phyloP scores from a whole-genome alignment of 2,888 invertebrate genomes.

The Pterostichus madidus region DNA sequence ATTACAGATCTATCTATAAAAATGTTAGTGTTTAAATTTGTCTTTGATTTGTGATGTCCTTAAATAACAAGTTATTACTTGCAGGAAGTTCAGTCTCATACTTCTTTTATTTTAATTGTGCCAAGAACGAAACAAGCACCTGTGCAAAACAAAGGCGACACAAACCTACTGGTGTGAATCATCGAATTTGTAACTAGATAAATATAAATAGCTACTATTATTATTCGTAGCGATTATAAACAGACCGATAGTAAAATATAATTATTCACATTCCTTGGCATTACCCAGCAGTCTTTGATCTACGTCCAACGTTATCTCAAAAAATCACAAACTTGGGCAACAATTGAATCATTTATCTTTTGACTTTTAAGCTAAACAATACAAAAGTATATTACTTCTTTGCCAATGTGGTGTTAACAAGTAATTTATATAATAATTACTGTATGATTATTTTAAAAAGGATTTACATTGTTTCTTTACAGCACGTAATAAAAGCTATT shows the following conservation, averaged over 20 bases:
- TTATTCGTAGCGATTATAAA: constrained; percentile 18
- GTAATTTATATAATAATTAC: constrained; percentile 4
- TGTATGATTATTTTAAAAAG: no score
- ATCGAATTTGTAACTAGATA: constrained; percentile 10
- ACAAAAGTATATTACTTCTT: not conserved
- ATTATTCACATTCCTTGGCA: constrained; percentile 48
- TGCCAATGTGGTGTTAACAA: constrained; percentile 37
- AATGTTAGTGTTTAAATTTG: not conserved
- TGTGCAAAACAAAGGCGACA: not conserved
- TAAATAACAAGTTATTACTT: not conserved
- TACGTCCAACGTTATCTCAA: constrained; percentile 6
- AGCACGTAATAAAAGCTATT: no score
- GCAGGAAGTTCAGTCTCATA: not conserved
- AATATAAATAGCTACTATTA: constrained; percentile 4
- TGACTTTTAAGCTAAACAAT: not conserved
- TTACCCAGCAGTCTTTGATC: constrained; percentile 29
- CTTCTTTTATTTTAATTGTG: not conserved
- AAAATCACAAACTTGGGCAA: constrained; percentile 46
- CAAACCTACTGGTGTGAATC: constrained; percentile 12
- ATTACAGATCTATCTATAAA: not conserved
- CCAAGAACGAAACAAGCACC: not conserved
- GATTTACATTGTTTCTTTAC: no score
- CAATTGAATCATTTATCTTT: constrained; percentile 49
- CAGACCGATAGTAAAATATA: constrained; percentile 18
- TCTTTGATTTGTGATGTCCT: no score